phyloP scores from a whole-genome alignment of 1,140 invertebrate genomes.

The Drosophila bipectinata region DNA sequence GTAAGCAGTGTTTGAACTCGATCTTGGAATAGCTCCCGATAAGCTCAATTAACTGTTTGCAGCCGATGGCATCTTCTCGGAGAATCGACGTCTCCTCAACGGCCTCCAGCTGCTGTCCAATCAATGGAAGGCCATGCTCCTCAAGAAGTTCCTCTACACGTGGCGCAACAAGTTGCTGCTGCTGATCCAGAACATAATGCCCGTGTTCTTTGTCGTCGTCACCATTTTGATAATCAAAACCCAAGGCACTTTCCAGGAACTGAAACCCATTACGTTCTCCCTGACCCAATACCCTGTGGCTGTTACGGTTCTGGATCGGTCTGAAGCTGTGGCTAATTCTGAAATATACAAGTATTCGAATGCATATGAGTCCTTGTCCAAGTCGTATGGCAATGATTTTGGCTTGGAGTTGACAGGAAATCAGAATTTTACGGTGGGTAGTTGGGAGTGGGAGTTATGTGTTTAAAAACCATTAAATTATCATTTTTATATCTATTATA shows the following conservation, averaged over 20 bases:
- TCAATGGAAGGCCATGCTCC: conserved; percentile 87
- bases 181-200: conserved; percentile 86
- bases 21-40: conserved; percentile 21
- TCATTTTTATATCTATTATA: conserved; percentile 1
- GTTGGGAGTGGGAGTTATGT: too few relatives aligned
- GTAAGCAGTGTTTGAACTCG: conserved; percentile 61
- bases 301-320: conserved; percentile 60
- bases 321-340: background rate
- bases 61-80: conserved; percentile 62
- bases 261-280: conserved; percentile 56
- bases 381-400: conserved; percentile 50
- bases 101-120: conserved; percentile 77
- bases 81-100: conserved; percentile 45
- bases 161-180: conserved; percentile 85
- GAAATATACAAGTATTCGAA: conserved; percentile 3
- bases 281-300: conserved; percentile 57
- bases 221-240: conserved; percentile 85
- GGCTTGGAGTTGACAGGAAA: conserved; percentile 22
- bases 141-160: conserved; percentile 86
- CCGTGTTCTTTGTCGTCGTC: conserved; percentile 86
- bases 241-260: conserved; percentile 30
- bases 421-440: background rate
- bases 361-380: conserved; percentile 48
- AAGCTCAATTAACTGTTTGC: conserved; percentile 61
- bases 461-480: background rate